Evolutionary conservation across 2,113 vertebrate species (phyloP).

Genomic region (Kryptolebias marmoratus): DNA sequence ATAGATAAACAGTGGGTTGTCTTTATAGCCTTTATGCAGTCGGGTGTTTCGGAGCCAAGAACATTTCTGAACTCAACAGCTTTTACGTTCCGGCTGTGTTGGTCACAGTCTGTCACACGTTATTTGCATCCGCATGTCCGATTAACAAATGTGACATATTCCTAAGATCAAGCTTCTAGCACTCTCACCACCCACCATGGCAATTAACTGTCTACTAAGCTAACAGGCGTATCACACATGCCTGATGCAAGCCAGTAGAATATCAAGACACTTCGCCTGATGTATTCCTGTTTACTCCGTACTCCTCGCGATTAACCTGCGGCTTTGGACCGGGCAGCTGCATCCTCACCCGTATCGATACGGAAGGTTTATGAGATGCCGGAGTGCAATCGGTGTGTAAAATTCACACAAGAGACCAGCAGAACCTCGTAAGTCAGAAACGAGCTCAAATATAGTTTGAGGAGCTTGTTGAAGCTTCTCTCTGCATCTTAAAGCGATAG

Average conservation of each 20-base stretch:
- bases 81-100: slow-evolving; percentile 69
- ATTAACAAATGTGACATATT: slow-evolving; percentile 80
- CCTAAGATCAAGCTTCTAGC: slow-evolving; percentile 78
- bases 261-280: slow-evolving; percentile 60
- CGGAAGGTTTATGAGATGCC: slow-evolving; percentile 3
- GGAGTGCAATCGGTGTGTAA: slow-evolving; percentile 18
- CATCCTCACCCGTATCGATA: slow-evolving; percentile 15
- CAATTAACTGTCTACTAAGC: slow-evolving; percentile 81
- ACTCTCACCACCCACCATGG: slow-evolving; percentile 78
- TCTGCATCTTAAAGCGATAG: slow-evolving; percentile 30
- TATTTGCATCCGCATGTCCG: slow-evolving; percentile 78
- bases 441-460: slow-evolving; percentile 16
- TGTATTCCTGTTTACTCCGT: slow-evolving; percentile 56
- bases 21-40: slow-evolving; percentile 74
- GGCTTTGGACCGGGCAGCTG: slow-evolving; percentile 36
- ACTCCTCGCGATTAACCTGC: slow-evolving; percentile 41
- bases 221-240: slow-evolving; percentile 77
- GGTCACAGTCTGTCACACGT: slow-evolving; percentile 78
- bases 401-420: slow-evolving; percentile 22
- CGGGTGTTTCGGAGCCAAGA: slow-evolving; percentile 70
- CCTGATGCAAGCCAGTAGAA: slow-evolving; percentile 77
- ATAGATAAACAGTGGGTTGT: slow-evolving; percentile 77
- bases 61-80: slow-evolving; percentile 77
- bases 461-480: slow-evolving; percentile 19
- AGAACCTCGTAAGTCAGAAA: slow-evolving; percentile 14